Evolutionary conservation across 2,113 vertebrate genomes (phyloP).

Genomic region (Sigmodon hispidus): DNA sequence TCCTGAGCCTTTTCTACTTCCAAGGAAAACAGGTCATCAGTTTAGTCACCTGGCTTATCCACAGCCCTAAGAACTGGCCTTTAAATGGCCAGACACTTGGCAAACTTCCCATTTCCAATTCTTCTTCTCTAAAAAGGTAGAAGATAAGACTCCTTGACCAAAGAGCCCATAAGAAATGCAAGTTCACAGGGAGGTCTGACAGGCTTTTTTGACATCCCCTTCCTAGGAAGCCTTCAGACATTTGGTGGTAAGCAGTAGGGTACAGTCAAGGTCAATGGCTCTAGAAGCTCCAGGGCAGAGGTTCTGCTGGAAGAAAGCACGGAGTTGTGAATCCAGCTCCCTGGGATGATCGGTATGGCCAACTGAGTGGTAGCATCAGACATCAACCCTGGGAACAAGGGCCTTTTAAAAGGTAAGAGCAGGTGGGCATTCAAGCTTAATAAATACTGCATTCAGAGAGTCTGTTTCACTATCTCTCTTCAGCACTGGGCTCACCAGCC

Average conservation of each 20-base stretch:
- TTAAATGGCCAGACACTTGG: not conserved
- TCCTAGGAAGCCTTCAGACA: not conserved
- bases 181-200: not conserved
- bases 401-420: conserved; percentile 25
- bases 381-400: not conserved
- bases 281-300: too few species aligned
- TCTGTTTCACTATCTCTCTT: not conserved
- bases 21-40: not conserved
- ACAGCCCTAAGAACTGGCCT: not conserved
- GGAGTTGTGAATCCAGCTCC: not conserved
- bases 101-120: not conserved
- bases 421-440: not conserved
- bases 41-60: not conserved
- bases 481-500: not conserved
- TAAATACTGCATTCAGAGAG: not conserved
- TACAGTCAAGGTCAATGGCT: not conserved
- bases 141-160: not conserved
- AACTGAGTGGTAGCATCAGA: not conserved
- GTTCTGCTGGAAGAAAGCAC: not conserved
- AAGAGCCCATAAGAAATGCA: not conserved
- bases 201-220: not conserved
- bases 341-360: not conserved
- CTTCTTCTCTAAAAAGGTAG: not conserved
- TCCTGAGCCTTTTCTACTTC: not conserved
- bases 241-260: not conserved